phyloP scores from a whole-genome alignment of 1,140 invertebrate species.

The Calliphora vicina region DNA sequence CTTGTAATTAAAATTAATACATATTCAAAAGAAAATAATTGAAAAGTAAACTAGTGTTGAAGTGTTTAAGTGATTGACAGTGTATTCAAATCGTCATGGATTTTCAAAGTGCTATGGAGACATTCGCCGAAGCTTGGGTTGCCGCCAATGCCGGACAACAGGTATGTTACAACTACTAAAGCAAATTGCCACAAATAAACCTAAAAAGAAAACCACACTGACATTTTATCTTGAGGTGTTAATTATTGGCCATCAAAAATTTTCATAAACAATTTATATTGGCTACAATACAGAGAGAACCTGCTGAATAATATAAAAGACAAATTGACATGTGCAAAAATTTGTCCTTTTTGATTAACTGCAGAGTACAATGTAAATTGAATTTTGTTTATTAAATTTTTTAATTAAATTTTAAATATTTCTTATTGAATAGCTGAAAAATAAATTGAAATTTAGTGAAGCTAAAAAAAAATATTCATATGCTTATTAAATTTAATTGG shows the following conservation, averaged over 20 bases:
- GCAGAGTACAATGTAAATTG: too few species aligned
- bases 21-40: not conserved
- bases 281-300: not conserved
- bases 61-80: not conserved
- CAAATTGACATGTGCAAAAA: not conserved
- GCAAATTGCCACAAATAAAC: not conserved
- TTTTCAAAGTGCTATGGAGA: conserved; percentile 97
- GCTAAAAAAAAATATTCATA: too few species aligned
- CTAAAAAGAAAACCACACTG: not conserved
- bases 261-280: not conserved
- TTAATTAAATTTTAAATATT: too few species aligned
- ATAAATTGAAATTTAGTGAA: too few species aligned
- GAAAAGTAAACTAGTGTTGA: not conserved
- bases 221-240: not conserved
- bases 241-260: not conserved
- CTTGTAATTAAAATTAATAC: not conserved
- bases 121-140: conserved; percentile 95
- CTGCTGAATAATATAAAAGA: too few species aligned
- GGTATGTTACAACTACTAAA: conserved; percentile 65
- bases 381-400: too few species aligned
- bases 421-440: too few species aligned
- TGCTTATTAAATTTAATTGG: too few species aligned
- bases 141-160: conserved; percentile 83
- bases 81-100: conserved; percentile 72
- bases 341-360: too few species aligned